Percentiles rank a stretch among this genome's conserved stretches.
phyloP scores from a whole-genome alignment of 2,888 invertebrate genomes.

The Tetanocera ferruginea region DNA sequence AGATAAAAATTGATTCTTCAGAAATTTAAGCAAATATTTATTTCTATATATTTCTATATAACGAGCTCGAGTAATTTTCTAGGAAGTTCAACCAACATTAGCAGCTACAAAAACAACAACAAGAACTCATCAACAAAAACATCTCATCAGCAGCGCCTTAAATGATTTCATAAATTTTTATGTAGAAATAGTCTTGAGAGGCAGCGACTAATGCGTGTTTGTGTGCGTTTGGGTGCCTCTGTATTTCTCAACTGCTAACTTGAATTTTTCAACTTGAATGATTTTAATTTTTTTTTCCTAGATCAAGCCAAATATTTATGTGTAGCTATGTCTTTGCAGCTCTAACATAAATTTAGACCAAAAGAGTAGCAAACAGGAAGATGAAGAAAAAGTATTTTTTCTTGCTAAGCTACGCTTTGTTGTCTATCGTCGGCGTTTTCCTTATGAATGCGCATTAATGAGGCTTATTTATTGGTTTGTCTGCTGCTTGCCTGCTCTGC shows the following conservation, averaged over 20 bases:
- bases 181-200: too few relatives aligned
- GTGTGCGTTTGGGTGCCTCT: neutral
- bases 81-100: too few relatives aligned
- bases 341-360: neutral
- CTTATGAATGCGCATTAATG: constrained; percentile 37
- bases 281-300: neutral
- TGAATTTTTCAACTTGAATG: neutral
- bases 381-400: neutral
- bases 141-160: too few relatives aligned
- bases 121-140: too few relatives aligned
- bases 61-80: too few relatives aligned
- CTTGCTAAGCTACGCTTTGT: neutral
- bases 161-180: too few relatives aligned
- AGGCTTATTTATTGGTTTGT: neutral
- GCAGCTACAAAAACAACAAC: too few relatives aligned
- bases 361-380: too few relatives aligned
- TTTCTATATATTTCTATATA: too few relatives aligned
- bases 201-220: neutral
- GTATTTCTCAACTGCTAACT: neutral
- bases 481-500: too few relatives aligned
- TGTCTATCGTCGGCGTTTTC: neutral
- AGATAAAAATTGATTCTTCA: too few relatives aligned
- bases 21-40: too few relatives aligned
- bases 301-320: neutral
- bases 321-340: neutral